Percentiles rank a stretch among this genome's conserved stretches.
Evolutionary conservation across 2,113 vertebrate species (phyloP).

Genomic region (western clawed frog (Xenopus tropicalis)): DNA sequence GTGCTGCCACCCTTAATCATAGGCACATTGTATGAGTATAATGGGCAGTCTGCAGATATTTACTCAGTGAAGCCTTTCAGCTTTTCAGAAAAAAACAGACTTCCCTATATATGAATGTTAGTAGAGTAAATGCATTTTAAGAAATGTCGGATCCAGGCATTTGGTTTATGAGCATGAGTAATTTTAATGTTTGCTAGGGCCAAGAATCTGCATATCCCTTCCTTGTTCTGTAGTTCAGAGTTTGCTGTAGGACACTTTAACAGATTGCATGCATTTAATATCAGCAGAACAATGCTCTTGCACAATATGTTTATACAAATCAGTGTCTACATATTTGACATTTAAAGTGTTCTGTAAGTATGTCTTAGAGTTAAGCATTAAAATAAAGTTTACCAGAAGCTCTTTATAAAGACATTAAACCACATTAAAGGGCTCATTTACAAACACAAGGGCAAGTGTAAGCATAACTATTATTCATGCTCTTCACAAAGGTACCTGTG

Average conservation of each 20-base stretch:
- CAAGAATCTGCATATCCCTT: conserved; percentile 9
- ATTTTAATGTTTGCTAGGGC: background rate
- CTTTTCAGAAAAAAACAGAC: too few relatives aligned
- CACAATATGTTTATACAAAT: conserved; percentile 39
- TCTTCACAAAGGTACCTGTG: too few relatives aligned
- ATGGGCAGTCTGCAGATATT: too few relatives aligned
- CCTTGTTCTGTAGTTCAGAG: conserved; percentile 29
- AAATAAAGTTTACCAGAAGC: background rate
- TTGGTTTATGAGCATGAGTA: conserved; percentile 28
- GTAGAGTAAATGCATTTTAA: too few relatives aligned
- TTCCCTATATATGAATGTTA: too few relatives aligned
- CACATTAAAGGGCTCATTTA: too few relatives aligned
- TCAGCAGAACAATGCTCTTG: conserved; percentile 9
- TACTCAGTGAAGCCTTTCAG: too few relatives aligned
- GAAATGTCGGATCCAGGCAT: conserved; percentile 7
- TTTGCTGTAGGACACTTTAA: conserved; percentile 33
- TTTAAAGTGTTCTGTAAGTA: conserved; percentile 23
- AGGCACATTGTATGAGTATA: too few relatives aligned
- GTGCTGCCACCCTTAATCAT: too few relatives aligned
- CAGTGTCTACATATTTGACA: conserved; percentile 33
- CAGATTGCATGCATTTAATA: conserved; percentile 42
- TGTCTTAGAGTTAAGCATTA: conserved; percentile 24
- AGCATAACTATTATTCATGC: too few relatives aligned
- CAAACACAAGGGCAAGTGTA: too few relatives aligned
- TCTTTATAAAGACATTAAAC: too few relatives aligned